These are phyloP conservation scores for Drosophila yooni DNA, from an alignment of 2,888 invertebrate species.

Conservation along the genomic window DNA sequence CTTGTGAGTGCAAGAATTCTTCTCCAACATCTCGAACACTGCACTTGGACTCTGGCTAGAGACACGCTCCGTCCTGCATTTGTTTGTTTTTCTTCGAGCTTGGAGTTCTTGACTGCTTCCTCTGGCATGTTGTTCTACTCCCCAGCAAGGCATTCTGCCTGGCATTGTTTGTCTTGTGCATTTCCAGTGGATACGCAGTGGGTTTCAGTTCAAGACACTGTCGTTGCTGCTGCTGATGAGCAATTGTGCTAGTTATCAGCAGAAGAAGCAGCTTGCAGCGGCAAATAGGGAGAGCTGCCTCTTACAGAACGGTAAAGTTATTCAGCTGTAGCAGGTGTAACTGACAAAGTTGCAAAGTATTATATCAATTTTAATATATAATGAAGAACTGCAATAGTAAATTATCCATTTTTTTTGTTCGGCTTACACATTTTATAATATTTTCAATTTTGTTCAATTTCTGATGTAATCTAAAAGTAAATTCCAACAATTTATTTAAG, in stretches of 20 bases:
- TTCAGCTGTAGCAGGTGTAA: background rate
- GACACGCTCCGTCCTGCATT: constrained; percentile 7
- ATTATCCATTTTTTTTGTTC: background rate
- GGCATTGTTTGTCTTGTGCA: constrained; percentile 52
- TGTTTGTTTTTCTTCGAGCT: constrained; percentile 54
- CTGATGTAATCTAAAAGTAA: background rate
- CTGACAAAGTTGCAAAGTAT: background rate
- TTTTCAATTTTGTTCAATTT: background rate
- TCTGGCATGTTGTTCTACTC: constrained; percentile 5
- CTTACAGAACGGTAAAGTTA: constrained; percentile 3
- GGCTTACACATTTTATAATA: background rate
- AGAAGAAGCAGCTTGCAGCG: background rate
- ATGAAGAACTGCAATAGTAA: background rate
- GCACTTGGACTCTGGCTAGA: constrained; percentile 3
- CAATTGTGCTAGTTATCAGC: constrained; percentile 55
- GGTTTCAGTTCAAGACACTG: constrained; percentile 5
- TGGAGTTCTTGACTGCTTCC: constrained; percentile 3
- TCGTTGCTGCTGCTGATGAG: constrained; percentile 32
- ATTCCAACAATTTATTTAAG: background rate
- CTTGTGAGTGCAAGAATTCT: constrained; percentile 69
- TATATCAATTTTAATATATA: background rate
- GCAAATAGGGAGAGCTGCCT: background rate
- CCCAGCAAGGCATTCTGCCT: constrained; percentile 30
- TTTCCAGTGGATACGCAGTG: constrained; percentile 43
- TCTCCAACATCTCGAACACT: background rate